Conservation (phyloP, 2,113 vertebrate genomes). For the Mesitornis unicolor region DNA sequence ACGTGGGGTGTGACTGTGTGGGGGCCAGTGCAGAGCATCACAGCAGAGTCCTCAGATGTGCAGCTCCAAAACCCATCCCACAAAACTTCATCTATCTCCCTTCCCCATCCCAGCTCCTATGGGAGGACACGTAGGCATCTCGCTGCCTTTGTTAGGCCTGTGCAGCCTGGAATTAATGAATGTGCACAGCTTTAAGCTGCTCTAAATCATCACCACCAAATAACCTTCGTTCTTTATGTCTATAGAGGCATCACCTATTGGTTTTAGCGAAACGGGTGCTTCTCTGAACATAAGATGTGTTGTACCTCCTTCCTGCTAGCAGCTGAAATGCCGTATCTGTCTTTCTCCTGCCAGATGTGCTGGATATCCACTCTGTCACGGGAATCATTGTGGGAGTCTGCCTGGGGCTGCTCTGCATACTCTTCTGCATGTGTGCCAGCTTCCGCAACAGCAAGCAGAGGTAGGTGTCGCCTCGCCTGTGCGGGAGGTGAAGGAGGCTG, state of each 20-base stretch:
- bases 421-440: constrained; percentile 94
- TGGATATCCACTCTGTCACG: constrained; percentile 92
- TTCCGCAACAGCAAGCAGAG: constrained; percentile 87
- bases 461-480: constrained; percentile 57
- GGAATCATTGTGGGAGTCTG: constrained; percentile 96
- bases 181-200: not conserved
- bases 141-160: not conserved
- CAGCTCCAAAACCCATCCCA: not conserved
- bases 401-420: constrained; percentile 91
- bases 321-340: not conserved
- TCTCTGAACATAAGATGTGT: not conserved
- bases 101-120: not conserved
- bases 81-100: not conserved
- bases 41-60: not conserved
- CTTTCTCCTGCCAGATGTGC: constrained; percentile 69
- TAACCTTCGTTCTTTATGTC: not conserved
- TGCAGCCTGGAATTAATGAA: not conserved
- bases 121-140: not conserved
- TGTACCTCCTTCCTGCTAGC: not conserved
- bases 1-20: not conserved
- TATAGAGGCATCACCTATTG: not conserved
- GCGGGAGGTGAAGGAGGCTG: not conserved
- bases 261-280: not conserved
- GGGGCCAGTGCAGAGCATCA: not conserved
- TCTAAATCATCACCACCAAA: not conserved